phyloP scores from a whole-genome alignment of 2,797 vertebrate genomes.

The Pseudochaenichthys georgianus region DNA sequence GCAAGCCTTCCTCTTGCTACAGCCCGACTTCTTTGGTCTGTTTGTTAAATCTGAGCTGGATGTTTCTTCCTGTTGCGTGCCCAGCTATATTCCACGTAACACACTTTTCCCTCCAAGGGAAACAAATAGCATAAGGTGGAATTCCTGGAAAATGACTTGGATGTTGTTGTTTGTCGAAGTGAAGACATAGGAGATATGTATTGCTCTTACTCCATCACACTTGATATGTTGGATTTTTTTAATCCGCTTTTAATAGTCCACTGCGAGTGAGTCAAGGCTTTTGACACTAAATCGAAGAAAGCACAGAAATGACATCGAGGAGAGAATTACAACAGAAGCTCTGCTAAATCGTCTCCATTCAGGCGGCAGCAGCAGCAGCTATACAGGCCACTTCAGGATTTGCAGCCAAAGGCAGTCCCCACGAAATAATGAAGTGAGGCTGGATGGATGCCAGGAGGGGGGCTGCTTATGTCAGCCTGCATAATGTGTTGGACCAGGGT shows the following conservation, averaged over 20 bases:
- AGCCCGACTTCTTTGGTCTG: constrained; percentile 33
- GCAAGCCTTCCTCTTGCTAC: constrained; percentile 55
- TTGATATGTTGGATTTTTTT: constrained; percentile 9
- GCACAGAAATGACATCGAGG: too few relatives aligned
- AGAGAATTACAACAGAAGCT: constrained; percentile 60
- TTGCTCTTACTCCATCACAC: constrained; percentile 12
- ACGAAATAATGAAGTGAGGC: constrained; percentile 70
- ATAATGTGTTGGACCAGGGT: constrained; percentile 60
- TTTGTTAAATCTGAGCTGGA: constrained; percentile 62
- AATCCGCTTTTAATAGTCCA: constrained; percentile 49
- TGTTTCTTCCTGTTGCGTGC: constrained; percentile 62
- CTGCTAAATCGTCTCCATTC: constrained; percentile 50
- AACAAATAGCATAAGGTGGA: constrained; percentile 90
- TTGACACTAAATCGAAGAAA: constrained; percentile 55
- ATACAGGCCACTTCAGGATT: constrained; percentile 58
- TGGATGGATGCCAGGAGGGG: constrained; percentile 67
- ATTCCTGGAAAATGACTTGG: constrained; percentile 92
- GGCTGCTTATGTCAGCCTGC: constrained; percentile 75
- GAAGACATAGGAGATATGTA: constrained; percentile 48
- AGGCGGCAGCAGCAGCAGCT: constrained; percentile 46
- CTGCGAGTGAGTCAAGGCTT: constrained; percentile 22
- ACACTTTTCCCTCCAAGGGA: constrained; percentile 91
- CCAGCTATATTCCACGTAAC: constrained; percentile 80
- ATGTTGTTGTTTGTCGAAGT: constrained; percentile 86
- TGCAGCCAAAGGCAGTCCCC: constrained; percentile 60